Evolutionary conservation across 2,797 vertebrate species (phyloP), one percentile per base, ranked within the genome.

Genomic region (Schizopygopsis pylzovi): DNA sequence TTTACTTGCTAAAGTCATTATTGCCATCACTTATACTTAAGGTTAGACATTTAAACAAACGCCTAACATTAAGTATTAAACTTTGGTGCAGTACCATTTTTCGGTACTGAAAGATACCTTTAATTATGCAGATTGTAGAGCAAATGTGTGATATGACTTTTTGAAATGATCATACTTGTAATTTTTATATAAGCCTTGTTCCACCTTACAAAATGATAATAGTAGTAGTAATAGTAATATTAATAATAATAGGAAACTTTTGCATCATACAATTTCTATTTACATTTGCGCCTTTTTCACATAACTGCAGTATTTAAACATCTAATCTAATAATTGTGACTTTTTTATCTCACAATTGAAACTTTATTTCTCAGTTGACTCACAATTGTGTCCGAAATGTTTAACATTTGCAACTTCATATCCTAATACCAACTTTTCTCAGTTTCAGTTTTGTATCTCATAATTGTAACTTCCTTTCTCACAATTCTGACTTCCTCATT

Each of bases 21-120:
- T 61, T 59, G 39, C 12, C 9, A 43, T 39, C 7, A n/a, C 13
- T 25, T 43, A 79, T 6, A 59, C 18, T 78, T 59, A n/a, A 3
- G 37, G 33, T 73, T 47, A 73, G 20, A 45, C 39, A 73, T 73
- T 49, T 73, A 7, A 73, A 73, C 41, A 73, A 49, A 47, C 43
- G 22, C 22, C 11, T 7, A 47, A 73, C 45, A 75, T 52, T 43
- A 47, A 47, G 43, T n/a, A 75, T 75, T 47, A 33, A 10, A 75
- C 45, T 16, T 47, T 25, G 28, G 9, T 20, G 43, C 45, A 49
- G 41, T 15, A 49, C 3, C 3, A 49, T 75, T 10, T 18, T 41
- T 6, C 25, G 39, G 6, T 43, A 61, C 22, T 15, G 3, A 78
- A 59, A 4, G 54, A 15, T 59, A 79, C 33, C 37, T 79, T 7